A percentile compares a stretch with the other conserved stretches of the same genome.
Conservation (phyloP, 2,113 vertebrate genomes). For the Hemichromis elongatus region DNA sequence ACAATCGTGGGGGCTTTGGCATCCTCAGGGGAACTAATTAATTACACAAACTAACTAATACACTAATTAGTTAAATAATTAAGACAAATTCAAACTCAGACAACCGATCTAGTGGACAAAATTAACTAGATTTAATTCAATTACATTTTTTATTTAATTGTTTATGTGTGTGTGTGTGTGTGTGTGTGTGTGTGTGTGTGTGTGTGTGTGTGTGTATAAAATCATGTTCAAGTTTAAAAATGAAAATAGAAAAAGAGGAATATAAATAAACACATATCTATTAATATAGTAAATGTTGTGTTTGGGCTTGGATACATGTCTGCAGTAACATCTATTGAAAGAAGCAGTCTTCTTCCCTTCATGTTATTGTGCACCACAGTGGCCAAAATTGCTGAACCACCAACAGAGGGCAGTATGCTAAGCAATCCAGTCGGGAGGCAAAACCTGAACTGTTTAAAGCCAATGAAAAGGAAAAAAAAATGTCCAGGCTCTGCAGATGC, state of each 20-base stretch:
- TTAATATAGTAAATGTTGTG: not conserved
- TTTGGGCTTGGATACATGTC: not conserved
- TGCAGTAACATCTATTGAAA: not conserved
- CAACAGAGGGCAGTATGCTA: slow-evolving; percentile 45
- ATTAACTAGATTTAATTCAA: not conserved
- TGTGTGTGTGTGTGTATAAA: no score
- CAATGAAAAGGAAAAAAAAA: not conserved
- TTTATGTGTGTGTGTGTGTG: no score
- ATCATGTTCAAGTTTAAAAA: not conserved
- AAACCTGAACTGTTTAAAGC: not conserved
- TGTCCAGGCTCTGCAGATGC: not conserved
- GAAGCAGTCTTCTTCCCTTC: not conserved
- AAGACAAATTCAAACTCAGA: not conserved
- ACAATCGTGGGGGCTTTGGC: not conserved
- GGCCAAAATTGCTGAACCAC: not conserved
- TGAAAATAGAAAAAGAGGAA: not conserved
- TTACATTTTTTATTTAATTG: not conserved
- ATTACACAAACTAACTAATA: not conserved
- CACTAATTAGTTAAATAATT: not conserved
- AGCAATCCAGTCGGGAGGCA: not conserved
- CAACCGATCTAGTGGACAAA: not conserved
- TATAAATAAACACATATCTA: not conserved
- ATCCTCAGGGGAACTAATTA: not conserved
- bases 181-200: no score
- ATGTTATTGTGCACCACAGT: not conserved